Evolutionary conservation across 2,888 invertebrate genomes (phyloP).

Genomic region (Pyrrhia umbra): DNA sequence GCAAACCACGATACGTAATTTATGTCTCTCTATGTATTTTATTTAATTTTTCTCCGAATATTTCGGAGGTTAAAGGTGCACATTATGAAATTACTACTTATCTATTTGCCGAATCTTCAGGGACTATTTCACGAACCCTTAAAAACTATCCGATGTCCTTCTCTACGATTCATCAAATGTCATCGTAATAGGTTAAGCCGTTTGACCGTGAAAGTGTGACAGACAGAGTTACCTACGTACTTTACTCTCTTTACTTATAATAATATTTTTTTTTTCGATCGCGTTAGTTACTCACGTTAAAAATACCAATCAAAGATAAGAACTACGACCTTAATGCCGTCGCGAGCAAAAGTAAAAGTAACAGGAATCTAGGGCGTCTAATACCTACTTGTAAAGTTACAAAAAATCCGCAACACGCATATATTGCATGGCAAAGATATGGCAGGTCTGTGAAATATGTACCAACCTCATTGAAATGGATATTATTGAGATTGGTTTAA

Average conservation of each 20-base stretch:
- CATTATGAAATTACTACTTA: no score
- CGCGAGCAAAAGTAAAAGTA: conserved; percentile 61
- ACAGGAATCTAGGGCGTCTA: conserved; percentile 51
- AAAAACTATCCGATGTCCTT: no score
- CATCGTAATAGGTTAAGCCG: no score
- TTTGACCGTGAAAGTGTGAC: no score
- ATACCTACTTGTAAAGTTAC: conserved; percentile 22
- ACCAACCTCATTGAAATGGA: conserved; percentile 5
- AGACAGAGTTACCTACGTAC: no score
- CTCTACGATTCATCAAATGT: no score
- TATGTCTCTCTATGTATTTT: neutral
- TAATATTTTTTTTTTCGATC: neutral
- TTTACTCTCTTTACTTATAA: no score
- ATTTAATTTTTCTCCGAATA: neutral
- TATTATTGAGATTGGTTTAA: conserved; percentile 4
- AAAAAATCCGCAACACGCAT: conserved; percentile 44
- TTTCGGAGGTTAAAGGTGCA: no score
- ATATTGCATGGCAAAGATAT: conserved; percentile 6
- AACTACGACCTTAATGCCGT: conserved; percentile 37
- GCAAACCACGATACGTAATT: neutral
- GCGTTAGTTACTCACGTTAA: conserved; percentile 1
- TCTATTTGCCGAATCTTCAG: no score
- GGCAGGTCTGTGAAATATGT: conserved; percentile 1
- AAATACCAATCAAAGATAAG: conserved; percentile 33
- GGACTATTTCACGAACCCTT: no score